Base-by-base conservation (phyloP, 1,140 invertebrate species). In the Panagrolaimus sp. region DNA sequence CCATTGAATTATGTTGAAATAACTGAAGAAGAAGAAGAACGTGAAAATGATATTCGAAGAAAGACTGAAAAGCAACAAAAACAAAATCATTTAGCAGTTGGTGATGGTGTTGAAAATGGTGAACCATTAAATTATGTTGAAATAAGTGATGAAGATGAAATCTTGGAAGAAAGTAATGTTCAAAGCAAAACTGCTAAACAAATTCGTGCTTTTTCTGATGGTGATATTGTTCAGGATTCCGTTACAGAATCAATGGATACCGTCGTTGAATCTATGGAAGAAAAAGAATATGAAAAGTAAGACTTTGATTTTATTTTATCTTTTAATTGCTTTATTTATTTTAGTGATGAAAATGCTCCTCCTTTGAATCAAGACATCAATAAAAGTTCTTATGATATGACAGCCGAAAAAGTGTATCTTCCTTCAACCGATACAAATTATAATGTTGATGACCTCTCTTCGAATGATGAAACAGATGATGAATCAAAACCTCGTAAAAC, bases 401-500 rank as follows among this genome's bases (percentile, higher is more conserved):
- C 51, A 20, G 9, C 1, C 4, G 74, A 76, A 1, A 76, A 76
- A 48, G 47, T 78, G 7, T 66, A 38, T 44, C 5, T 71, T 14
- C 74, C 74, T 9, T 42, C 45, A n/a, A 76, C 77, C 14, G 72
- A 78, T 38, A 53, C 79, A 23, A 64, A 86, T 23, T 87, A 87
- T 73, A 84, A 85, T 68, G 85, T 87, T n/a, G 75, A 79, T 47
- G 85, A 86, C 67, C 79, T 86, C 0, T 72, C 73, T 20, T 84
- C 84, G 9, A 84, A 83, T 66, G 86, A 87, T 65, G 85, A 85
- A 11, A 87, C 86, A 5, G 86, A 87, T 76, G 85, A 87, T 70
- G 86, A 87, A 23, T 78, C 79, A 7, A 77, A 79, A 14, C 87
- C 86, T 31, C 81, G 80, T 65, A 87, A 87, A 13, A 27, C 20